Evolutionary conservation across 1,140 invertebrate genomes (phyloP), one percentile per base, ranked within the genome.

Genomic region (Hyles vespertilio): DNA sequence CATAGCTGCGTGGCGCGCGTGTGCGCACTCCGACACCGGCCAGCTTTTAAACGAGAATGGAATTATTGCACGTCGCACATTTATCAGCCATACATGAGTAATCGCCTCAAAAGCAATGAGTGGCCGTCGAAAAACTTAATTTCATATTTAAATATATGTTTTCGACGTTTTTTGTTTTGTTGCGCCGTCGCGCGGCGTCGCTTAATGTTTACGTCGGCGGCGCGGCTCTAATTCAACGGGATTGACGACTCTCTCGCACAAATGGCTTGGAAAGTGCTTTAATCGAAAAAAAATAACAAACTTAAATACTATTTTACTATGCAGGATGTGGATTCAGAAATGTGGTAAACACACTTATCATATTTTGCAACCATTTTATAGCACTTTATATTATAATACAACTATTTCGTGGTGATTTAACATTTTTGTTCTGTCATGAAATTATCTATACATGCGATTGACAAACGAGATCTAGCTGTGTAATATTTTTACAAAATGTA

Each of bases 41-140:
- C 74, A 70, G 67, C 69, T 76, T 72, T 74, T 80, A 75, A 81
- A 80, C 77, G 71, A 78, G 74, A 76, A 79, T 81, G 80, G 75
- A 81, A 83, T 84, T 86, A 84, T 86, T 84, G 67, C 79, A 74
- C 74, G 71, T 77, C 79, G 72, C 69, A 76, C 80, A 85, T 87
- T 83, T 79, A 84, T 85, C 81, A 85, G 70, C 62, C 55, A 59
- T 61, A 73, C 72, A 63, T 81, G 81, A 85, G 76, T 85, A 83
- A 85, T 86, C 74, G 78, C 63, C 67, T 70, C 72, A 70, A 82
- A 77, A 65, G 74, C 79, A 79, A 83, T 75, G 73, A 80, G 69
- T 77, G 72, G 70, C 69, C 68, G 74, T 77, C 74, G 72, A 81
- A 84, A 78, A 84, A 84, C 80, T 84, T 79, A 85, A 86, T 84